Base-by-base conservation (phyloP, 1,140 invertebrate species). In the Anoplolepis gracilipes region DNA sequence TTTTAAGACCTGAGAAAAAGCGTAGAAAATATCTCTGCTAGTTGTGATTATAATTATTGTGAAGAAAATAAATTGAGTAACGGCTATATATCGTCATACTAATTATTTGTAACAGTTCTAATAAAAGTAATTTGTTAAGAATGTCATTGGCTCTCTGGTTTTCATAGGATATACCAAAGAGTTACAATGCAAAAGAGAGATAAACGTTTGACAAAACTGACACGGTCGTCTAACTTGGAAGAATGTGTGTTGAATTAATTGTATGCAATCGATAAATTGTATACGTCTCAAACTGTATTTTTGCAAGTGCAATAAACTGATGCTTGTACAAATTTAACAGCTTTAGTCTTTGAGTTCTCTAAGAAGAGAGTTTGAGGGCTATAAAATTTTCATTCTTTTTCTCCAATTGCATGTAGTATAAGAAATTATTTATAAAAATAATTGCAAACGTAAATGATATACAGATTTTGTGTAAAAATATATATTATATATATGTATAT, bases 271-370 rank as follows among this genome's bases (percentile, higher is more conserved):
- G 22, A 84, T 7, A 85, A 89, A 90, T 91, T 39, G 36, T 85
- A 64, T 90, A 90, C 30, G 53, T 89, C 67, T 87, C 28, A 86
- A 91, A 87, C 86, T 93, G 92, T 93, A 93, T 93, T 93, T 93
- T 93, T 93, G 82, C 92, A 93, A 93, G 89, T 93, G 91, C 92
- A 93, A 93, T 93, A 92, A 92, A 92, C 39, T 85, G 62, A 91
- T 90, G 91, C 92, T 93, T 93, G 73, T 87, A 91, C 61, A 70
- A 87, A 89, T 59, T 57, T n/a, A 39, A 46, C 3, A 25, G 10
- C 7, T 16, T 3, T 1, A 5, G 10, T 42, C 13, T 3, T 28
- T 19, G 8, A 62, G 11, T 42, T 77, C 11, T n/a, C 11, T 16
- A 10, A 67, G 16, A 62, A 22, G 1, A 10, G 11, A 53, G 7